Evolutionary conservation across 2,113 vertebrate genomes (phyloP).

Genomic region (Platichthys stellatus): DNA sequence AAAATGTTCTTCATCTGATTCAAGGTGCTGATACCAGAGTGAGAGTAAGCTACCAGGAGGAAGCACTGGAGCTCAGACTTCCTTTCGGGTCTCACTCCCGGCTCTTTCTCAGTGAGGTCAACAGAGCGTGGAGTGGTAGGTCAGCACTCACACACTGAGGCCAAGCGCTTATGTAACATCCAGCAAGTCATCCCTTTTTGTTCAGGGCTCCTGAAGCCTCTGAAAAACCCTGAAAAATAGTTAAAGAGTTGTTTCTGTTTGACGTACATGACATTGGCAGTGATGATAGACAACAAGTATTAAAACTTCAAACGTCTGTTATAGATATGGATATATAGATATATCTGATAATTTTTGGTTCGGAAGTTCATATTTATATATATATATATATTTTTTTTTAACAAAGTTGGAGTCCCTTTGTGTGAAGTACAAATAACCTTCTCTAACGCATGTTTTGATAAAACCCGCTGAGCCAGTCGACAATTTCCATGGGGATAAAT

Average conservation of each 20-base stretch:
- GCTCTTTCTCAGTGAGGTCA: slow-evolving; percentile 87
- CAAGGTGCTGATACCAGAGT: slow-evolving; percentile 90
- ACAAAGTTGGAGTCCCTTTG: neutral
- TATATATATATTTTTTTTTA: neutral
- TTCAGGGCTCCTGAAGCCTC: neutral
- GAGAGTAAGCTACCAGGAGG: slow-evolving; percentile 76
- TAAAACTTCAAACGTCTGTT: neutral
- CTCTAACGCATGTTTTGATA: neutral
- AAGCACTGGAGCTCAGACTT: slow-evolving; percentile 81
- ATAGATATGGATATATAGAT: too few species aligned
- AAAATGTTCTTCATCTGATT: neutral
- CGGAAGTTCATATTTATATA: neutral
- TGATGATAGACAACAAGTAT: too few species aligned
- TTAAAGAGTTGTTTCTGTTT: neutral
- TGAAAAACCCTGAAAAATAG: neutral
- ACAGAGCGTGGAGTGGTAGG: slow-evolving; percentile 86
- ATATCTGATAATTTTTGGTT: neutral
- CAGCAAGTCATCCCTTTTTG: neutral
- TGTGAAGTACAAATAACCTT: slow-evolving; percentile 19
- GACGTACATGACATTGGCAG: neutral
- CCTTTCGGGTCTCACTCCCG: slow-evolving; percentile 93
- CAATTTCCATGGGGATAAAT: neutral
- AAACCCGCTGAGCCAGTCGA: slow-evolving; percentile 51
- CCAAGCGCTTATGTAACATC: neutral
- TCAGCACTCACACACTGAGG: neutral